These are phyloP conservation scores for Tetheella fluctuosa DNA, from an alignment of 2,888 invertebrate genomes.

Conservation along the genomic window DNA sequence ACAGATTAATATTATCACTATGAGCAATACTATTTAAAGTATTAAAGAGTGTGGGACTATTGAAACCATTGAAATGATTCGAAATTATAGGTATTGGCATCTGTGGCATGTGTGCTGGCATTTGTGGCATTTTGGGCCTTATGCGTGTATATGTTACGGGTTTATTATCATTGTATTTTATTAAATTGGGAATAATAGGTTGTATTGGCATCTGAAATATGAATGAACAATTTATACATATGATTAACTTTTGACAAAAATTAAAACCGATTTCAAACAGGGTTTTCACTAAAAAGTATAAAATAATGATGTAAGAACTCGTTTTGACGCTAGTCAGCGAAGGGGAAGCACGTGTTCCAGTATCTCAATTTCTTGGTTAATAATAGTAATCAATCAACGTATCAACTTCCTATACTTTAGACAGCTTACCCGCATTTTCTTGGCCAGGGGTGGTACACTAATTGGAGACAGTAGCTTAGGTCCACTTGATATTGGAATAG, in stretches of 20 bases:
- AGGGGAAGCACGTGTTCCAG: too few species aligned
- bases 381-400: background rate
- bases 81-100: slow-evolving; percentile 41
- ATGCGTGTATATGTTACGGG: slow-evolving; percentile 40
- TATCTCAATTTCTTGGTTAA: too few species aligned
- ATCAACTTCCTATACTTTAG: background rate
- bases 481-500: slow-evolving; percentile 50
- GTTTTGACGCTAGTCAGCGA: too few species aligned
- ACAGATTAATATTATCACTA: slow-evolving; percentile 75
- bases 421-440: slow-evolving; percentile 66
- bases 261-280: too few species aligned
- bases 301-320: too few species aligned
- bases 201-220: slow-evolving; percentile 8
- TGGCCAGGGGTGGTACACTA: slow-evolving; percentile 44
- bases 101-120: slow-evolving; percentile 34
- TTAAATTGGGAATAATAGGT: background rate
- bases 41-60: slow-evolving; percentile 37
- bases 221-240: slow-evolving; percentile 7
- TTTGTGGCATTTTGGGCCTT: slow-evolving; percentile 40
- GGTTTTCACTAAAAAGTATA: too few species aligned
- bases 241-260: too few species aligned
- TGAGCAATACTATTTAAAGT: slow-evolving; percentile 38
- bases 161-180: slow-evolving; percentile 3
- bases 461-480: slow-evolving; percentile 42
- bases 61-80: slow-evolving; percentile 60